Base-by-base conservation (phyloP, 1,140 invertebrate species). In the Diplogasteroides magnus region DNA sequence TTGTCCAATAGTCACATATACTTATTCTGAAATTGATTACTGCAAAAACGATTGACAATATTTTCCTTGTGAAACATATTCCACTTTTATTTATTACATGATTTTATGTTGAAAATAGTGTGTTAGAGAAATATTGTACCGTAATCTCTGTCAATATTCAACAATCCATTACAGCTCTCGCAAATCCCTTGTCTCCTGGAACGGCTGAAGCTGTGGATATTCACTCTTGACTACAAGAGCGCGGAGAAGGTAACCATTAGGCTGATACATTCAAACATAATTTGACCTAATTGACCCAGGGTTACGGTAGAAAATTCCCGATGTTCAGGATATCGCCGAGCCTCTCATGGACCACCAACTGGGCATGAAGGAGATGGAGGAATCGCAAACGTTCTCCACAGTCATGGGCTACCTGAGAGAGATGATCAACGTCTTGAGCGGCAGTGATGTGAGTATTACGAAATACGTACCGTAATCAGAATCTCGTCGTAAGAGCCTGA, bases 291-390 rank as follows among this genome's bases (percentile, higher is more conserved):
- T 27, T 61, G 23, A 67, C 2, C 2, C 27, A 31, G 0, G 27
- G 71, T 72, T 32, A 13, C 63, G 2, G 15, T 32, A 25, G 66
- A 63, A 82, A 83, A 85, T 74, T 83, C 92, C 89, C 37, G 19
- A 6, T 48, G 6, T 48, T 48, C 37, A 48, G 37, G 96, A 99
- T 89, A 93, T 98, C 80, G 92, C 93, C 68, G 96, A 98, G 85
- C 94, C 95, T 61, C 86, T 98, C 77, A 94, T 96, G 92, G 95
- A 98, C 86, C 85, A 98, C 71, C 98, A 98, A 86, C 90, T 93
- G 84, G 94, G 93, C 73, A 91, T 97, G 83, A 91, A 93, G 84
- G 89, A 92, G 61, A 85, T 97, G 64, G 89, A 90, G 84, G 87
- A 88, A 72, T 97, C 94, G 85, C 90, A 90, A 85, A 98, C 96